Conservation (phyloP, 2,888 invertebrate species). For the Tanypteryx hageni region DNA sequence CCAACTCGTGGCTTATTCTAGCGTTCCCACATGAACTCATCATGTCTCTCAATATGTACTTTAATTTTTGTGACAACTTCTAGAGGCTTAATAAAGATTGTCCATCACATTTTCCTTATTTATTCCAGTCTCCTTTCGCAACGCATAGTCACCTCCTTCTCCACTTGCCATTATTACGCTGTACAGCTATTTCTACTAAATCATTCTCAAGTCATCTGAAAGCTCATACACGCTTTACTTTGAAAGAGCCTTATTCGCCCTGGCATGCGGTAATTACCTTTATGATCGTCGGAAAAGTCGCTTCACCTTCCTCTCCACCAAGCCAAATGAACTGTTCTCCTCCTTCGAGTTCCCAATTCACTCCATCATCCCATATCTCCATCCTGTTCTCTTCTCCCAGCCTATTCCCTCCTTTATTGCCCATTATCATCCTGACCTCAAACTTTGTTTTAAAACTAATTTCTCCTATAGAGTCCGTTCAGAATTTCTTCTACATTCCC, state of each 20-base stretch:
- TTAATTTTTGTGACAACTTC: too few relatives aligned
- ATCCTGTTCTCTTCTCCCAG: neutral
- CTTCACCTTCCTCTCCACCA: neutral
- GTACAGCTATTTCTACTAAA: neutral
- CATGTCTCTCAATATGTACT: too few relatives aligned
- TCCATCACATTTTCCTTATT: neutral
- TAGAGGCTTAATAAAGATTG: too few relatives aligned
- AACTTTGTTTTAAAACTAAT: too few relatives aligned
- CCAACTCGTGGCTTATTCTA: too few relatives aligned
- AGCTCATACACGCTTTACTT: neutral
- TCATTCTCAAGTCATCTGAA: neutral
- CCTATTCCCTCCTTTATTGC: neutral
- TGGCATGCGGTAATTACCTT: neutral
- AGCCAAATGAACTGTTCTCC: neutral
- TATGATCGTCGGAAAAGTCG: neutral
- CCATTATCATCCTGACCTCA: neutral
- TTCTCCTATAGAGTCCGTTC: too few relatives aligned
- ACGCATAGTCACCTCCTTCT: neutral
- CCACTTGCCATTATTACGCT: neutral
- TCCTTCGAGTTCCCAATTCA: neutral
- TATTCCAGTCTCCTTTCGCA: neutral
- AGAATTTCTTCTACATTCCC: too few relatives aligned
- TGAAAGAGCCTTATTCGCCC: neutral
- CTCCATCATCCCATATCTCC: neutral
- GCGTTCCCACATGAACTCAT: too few relatives aligned